phyloP scores from a whole-genome alignment of 2,797 vertebrate genomes.

The Malacoraja senta region DNA sequence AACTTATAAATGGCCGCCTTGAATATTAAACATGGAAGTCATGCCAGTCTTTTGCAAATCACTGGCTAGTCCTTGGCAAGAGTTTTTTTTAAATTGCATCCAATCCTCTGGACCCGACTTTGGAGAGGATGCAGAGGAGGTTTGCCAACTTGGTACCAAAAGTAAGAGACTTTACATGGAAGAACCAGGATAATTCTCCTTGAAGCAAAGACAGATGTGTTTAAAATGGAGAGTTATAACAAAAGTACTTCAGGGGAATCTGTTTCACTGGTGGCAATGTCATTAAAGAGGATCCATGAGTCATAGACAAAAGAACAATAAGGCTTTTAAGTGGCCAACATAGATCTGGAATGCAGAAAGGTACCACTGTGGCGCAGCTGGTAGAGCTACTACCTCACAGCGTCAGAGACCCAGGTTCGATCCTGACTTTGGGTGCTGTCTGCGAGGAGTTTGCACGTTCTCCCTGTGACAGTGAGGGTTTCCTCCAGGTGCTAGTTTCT shows the following conservation, averaged over 20 bases:
- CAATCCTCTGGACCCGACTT: neutral
- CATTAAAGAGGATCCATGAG: neutral
- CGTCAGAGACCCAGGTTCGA: too few species aligned
- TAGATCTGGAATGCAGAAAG: neutral
- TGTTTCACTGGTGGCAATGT: neutral
- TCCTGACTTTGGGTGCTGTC: too few species aligned
- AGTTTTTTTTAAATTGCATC: neutral
- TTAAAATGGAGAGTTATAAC: neutral
- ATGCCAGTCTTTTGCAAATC: neutral
- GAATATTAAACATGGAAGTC: neutral
- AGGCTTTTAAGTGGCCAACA: neutral
- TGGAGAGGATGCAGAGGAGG: neutral
- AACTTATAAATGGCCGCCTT: neutral
- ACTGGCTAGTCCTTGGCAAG: neutral
- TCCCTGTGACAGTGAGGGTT: too few species aligned
- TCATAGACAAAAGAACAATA: neutral
- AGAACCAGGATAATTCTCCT: neutral
- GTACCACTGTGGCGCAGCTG: too few species aligned
- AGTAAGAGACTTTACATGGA: neutral
- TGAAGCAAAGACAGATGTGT: neutral
- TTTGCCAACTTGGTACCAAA: neutral
- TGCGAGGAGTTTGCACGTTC: too few species aligned
- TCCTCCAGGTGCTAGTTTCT: too few species aligned
- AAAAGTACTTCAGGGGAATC: neutral
- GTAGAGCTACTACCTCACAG: too few species aligned